Evolutionary conservation across 1,140 invertebrate species (phyloP), one percentile per base, ranked within the genome.

Genomic region (Cotesia glomerata): DNA sequence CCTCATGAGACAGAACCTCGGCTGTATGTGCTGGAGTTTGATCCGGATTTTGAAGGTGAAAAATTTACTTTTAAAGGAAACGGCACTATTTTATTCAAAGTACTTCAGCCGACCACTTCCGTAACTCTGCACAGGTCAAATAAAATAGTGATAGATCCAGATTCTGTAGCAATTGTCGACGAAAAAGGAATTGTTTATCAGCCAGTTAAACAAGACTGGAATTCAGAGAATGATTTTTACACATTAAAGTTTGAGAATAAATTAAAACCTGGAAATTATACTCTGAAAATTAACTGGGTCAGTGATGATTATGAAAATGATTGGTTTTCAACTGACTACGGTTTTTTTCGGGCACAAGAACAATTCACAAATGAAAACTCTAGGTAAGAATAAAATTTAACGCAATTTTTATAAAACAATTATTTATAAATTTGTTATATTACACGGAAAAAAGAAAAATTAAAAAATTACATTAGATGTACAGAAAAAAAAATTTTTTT

Each of bases 11-110:
- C 69, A 32, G 34, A 45, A n/a, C 74, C 75, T n/a, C 34, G 45
- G 14, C n/a, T 62, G 0, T 78, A 78, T 32, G 67, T 14, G 9
- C 67, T 78, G n/a, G 51, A 56, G 0, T 49, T 78, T 3, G 71
- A 69, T n/a, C 75, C 75, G 11, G 58, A 74, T 35, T 68, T 77
- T 62, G 65, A 58, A 3, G 65, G 69, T 5, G 39, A 35, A 35
- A 11, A 59, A 35, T 78, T 78, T 14, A 76, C 76, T 13, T 78
- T 77, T 49, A 52, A 59, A 8, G 77, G 76, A 13, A 65, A 71
- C 26, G 63, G 65, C 7, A 56, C 3, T 8, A 76, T 75, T 16
- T 9, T 14, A 11, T 59, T 78, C 14, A 9, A 71, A 65, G 69
- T 74, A 14, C 5, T 74, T 2, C 14, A 69, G 64, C 34, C 62